These are phyloP conservation scores for Branchellion lobata DNA, from an alignment of 2,888 invertebrate species.

Conservation along the genomic window DNA sequence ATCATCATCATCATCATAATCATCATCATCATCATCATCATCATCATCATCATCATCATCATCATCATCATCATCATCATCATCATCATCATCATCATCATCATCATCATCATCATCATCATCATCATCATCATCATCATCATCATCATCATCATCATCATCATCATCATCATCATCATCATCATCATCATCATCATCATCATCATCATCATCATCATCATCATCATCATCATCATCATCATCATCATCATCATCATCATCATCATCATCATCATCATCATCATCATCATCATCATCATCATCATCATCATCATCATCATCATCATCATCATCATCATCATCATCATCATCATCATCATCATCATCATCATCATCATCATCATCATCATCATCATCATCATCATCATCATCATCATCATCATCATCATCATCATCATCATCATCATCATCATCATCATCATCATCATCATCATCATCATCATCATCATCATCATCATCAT, in stretches of 20 bases:
- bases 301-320: background rate
- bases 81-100: background rate
- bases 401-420: background rate
- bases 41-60: background rate
- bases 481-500: background rate
- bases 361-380: background rate
- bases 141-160: background rate
- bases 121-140: background rate
- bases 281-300: background rate
- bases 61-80: background rate
- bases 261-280: constrained; percentile 10
- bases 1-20: too few relatives aligned
- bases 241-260: background rate
- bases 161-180: background rate
- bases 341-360: background rate
- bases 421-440: background rate
- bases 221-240: constrained; percentile 4
- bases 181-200: constrained; percentile 13
- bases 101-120: background rate
- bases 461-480: background rate
- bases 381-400: background rate
- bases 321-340: background rate
- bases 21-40: too few relatives aligned
- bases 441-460: background rate
- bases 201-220: constrained; percentile 5